Conservation (phyloP, 2,797 vertebrate species). For the Scolopax bukidnonensis region DNA sequence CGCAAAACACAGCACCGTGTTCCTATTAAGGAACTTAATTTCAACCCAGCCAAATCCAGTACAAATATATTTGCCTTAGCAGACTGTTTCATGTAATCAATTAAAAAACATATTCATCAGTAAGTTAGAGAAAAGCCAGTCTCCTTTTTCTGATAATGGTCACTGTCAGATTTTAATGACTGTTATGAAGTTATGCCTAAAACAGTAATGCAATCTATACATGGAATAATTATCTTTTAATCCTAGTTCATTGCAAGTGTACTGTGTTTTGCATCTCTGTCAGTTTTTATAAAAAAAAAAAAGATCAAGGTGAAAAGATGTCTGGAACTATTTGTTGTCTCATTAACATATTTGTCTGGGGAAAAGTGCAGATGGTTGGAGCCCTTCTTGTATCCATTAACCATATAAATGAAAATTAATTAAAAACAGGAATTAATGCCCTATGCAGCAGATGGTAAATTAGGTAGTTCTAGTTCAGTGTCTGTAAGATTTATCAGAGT, state of each 20-base stretch:
- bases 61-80: neutral
- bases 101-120: neutral
- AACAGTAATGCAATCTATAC: neutral
- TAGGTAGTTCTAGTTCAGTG: neutral
- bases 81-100: neutral
- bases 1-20: rapidly evolving
- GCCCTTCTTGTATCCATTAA: neutral
- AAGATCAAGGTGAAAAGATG: neutral
- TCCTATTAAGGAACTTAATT: neutral
- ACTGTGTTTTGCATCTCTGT: neutral
- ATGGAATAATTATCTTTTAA: neutral
- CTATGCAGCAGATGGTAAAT: neutral
- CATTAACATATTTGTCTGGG: neutral
- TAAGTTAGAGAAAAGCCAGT: neutral
- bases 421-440: neutral
- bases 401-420: neutral
- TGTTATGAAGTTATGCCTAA: neutral
- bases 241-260: neutral
- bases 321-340: neutral
- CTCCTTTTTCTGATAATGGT: neutral
- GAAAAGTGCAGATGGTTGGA: neutral
- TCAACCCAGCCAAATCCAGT: neutral
- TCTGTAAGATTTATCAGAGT: neutral
- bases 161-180: neutral
- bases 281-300: neutral